Conservation (phyloP, 2,113 vertebrate genomes). For the Melanocharis versteri region DNA sequence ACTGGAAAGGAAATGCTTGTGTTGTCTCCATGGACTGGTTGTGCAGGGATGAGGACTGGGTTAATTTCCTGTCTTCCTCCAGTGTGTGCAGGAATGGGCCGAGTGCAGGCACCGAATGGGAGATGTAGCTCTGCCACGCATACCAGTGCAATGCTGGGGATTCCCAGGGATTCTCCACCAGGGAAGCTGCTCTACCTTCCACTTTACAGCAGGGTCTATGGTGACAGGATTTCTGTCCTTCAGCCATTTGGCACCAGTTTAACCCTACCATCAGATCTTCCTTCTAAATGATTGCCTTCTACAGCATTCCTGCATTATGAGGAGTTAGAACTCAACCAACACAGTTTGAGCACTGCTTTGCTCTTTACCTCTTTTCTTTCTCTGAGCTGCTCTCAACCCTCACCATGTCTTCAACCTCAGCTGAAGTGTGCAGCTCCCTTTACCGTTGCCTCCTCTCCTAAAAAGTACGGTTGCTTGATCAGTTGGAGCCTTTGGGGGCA, state of each 20-base stretch:
- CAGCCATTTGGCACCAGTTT: background rate
- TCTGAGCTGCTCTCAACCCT: background rate
- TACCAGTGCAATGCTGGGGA: background rate
- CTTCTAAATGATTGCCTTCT: background rate
- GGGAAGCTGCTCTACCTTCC: background rate
- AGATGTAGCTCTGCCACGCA: rapidly evolving
- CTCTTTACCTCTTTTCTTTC: background rate
- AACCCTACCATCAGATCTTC: background rate
- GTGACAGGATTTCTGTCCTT: background rate
- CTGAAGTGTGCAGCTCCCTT: background rate
- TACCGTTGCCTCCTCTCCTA: background rate
- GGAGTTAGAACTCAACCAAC: background rate
- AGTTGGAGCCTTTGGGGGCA: background rate
- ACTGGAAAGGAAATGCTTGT: background rate
- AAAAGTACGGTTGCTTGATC: background rate
- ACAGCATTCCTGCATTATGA: background rate
- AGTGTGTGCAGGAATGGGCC: background rate
- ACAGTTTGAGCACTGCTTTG: background rate
- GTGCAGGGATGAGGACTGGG: background rate
- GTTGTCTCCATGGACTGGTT: background rate
- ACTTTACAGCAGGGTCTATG: background rate
- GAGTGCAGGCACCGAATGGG: background rate
- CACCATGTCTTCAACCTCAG: background rate
- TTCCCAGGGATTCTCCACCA: background rate
- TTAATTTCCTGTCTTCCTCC: background rate